phyloP scores from a whole-genome alignment of 2,888 invertebrate genomes.

The Agelastica alni region DNA sequence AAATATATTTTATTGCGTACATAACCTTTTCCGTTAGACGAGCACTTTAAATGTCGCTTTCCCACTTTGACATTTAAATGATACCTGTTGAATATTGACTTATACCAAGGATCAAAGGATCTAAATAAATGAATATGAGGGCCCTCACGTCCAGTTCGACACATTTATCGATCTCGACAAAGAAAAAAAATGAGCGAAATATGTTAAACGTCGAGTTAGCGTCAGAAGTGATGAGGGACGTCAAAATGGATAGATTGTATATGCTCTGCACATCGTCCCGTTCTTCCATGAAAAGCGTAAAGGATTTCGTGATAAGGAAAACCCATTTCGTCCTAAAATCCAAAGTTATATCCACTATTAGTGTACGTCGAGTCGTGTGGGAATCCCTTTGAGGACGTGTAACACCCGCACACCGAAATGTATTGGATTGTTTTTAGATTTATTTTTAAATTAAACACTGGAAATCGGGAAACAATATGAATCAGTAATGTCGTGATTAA shows the following conservation, averaged over 20 bases:
- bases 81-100: constrained; percentile 12
- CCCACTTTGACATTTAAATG: not conserved
- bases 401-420: too few relatives aligned
- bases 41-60: too few relatives aligned
- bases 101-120: constrained; percentile 4
- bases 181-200: constrained; percentile 25
- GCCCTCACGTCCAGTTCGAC: constrained; percentile 6
- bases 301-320: constrained; percentile 34
- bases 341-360: constrained; percentile 34
- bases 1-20: too few relatives aligned
- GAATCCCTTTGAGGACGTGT: not conserved
- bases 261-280: constrained; percentile 29
- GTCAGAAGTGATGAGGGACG: constrained; percentile 29
- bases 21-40: too few relatives aligned
- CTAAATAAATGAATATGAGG: not conserved
- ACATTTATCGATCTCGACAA: constrained; percentile 9
- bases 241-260: constrained; percentile 26
- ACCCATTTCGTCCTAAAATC: constrained; percentile 34
- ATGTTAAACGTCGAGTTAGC: constrained; percentile 24
- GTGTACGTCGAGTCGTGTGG: constrained; percentile 27
- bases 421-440: too few relatives aligned
- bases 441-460: too few relatives aligned
- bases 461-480: too few relatives aligned
- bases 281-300: constrained; percentile 27
- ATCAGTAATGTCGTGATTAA: too few relatives aligned